Evolutionary conservation across 2,888 invertebrate genomes (phyloP), one percentile per base, ranked within the genome.

Genomic region (Rhogogaster chlorosoma): DNA sequence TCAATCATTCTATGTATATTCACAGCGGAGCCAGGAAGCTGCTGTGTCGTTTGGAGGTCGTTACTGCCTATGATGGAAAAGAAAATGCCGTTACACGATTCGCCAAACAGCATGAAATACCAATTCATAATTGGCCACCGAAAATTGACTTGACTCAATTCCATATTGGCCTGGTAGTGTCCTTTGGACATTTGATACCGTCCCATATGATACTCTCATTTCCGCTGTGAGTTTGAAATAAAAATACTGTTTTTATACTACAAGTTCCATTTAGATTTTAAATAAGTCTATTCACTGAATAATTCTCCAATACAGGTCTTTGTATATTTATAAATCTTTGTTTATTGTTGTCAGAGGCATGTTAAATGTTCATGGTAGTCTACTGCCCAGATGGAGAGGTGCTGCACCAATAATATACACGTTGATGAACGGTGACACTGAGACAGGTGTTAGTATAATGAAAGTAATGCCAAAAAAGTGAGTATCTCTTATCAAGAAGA

Each of bases 171-270:
- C 94, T 99, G 78, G 97, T 99, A 42, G 98, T 98, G 1, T 99
- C 99, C 0, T 99, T 99, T 95, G 99, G 99, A 0, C 96, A 98
- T 91, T 94, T 99, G 86, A 98, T 99, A 90, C 98, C 98, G 61
- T 94, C 95, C 87, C 92, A 95, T 83, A 93, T 98, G 0, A 97
- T 99, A 45, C 94, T 95, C 10, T 94, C 95, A 85, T 98, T 99
- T 94, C 97, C 97, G 85, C 93, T 97, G 98, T 98, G 95, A 95
- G 67, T 67, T 67, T 26, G 32, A 29, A 6, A 18, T 67, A 32
- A 67, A 67, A 61, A 61, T 61, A 26, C 12, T 26, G 1, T 26
- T 12, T 61, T 26, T 61, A 12, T 9, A 57, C n/a, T n/a, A 57
- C 57, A 57, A n/a, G n/a, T 7, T 53, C 0, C 0, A 9, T 67